Base-by-base conservation (phyloP, 2,113 vertebrate genomes). In the Callopanchax toddi region DNA sequence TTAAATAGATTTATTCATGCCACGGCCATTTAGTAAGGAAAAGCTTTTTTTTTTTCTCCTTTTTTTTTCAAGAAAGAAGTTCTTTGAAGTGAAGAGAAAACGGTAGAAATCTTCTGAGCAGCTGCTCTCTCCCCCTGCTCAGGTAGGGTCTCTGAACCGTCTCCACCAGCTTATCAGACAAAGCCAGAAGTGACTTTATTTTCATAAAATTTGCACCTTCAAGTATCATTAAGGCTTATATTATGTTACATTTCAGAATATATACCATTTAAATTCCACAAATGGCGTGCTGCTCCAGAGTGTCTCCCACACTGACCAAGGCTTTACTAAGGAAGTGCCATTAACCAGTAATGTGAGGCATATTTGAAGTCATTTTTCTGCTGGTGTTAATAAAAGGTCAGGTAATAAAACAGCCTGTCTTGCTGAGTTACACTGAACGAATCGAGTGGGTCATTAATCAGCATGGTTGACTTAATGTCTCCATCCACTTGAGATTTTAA, bases 1-100 rank as follows among this genome's bases (percentile, higher is more conserved):
- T 86, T 78, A 87, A 84, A 83, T 82, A 71, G 85, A 87, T 88
- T 85, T 85, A 89, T 86, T 82, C 73, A 83, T 62, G 65, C 71
- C 52, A 15, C 40, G 42, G 78, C 74, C 69, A 75, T 74, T 81
- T 64, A 58, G 61, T 46, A 60, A 40, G 66, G 71, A 69, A 83
- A 83, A 67, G 75, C 66, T 76, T 60, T 71, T 64, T 39, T 56
- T 79, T 86, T 88, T 12, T n/a, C n/a, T n/a, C n/a, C n/a, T n/a
- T 67, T 87, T 82, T 85, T 87, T 8, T 69, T 89, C 79, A 82
- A 84, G 62, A 65, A 60, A 75, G 63, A 76, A 66, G 60, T 60
- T 71, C 76, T 89, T 82, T 86, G 81, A 81, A 83, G 74, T 81
- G 69, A 70, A 55, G 66, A 75, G 69, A 79, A 82, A 79, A 69